These are phyloP conservation scores for Sternarchorhynchus goeldii DNA, from an alignment of 2,797 vertebrate species.

Conservation along the genomic window DNA sequence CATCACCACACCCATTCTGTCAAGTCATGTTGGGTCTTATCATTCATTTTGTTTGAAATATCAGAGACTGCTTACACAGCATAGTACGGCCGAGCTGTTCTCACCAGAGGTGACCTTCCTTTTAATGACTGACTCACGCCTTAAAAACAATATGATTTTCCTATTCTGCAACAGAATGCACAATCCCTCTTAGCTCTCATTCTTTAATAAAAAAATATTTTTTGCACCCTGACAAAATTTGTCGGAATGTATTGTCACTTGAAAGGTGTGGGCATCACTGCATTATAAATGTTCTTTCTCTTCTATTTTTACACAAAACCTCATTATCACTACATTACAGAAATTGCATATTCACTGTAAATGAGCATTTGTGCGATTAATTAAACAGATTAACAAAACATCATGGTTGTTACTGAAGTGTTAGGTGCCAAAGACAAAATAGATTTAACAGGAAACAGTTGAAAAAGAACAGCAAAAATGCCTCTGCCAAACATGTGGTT, in stretches of 20 bases:
- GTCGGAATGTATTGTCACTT: no score
- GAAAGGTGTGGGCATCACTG: no score
- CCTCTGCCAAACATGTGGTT: background rate
- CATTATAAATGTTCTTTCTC: no score
- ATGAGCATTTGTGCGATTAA: no score
- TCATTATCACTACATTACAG: no score
- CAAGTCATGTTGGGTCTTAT: constrained; percentile 23
- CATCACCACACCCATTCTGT: background rate
- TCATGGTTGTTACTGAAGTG: no score
- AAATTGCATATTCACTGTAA: no score
- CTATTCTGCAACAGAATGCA: background rate
- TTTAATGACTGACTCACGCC: constrained; percentile 17
- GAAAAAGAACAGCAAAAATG: background rate
- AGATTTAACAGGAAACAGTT: background rate
- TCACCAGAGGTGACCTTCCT: constrained; percentile 25
- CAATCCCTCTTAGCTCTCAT: no score
- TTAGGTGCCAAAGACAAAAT: background rate
- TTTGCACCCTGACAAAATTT: no score
- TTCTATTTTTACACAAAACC: no score
- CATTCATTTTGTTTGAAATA: constrained; percentile 13
- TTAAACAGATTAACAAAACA: no score
- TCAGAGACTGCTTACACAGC: background rate
- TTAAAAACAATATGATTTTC: background rate
- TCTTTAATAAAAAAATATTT: no score
- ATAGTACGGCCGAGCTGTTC: background rate